Evolutionary conservation across 1,140 invertebrate genomes (phyloP), one percentile per base, ranked within the genome.

Genomic region (Marisa cornuarietis): DNA sequence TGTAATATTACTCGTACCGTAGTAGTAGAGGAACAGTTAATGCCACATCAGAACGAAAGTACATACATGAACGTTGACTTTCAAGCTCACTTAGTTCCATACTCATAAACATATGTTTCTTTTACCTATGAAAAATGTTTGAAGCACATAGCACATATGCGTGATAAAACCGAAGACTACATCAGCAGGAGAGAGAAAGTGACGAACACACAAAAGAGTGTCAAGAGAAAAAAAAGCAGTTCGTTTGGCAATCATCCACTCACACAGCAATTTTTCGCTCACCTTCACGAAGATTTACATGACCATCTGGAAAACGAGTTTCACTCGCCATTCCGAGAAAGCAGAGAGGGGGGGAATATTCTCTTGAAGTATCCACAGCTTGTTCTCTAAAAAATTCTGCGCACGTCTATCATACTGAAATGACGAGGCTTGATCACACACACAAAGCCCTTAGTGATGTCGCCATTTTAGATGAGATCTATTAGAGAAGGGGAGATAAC

Each of bases 201-300:
- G 54, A 58, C 54, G 4, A 58, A 58, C 54, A 9, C 54, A 58
- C 31, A 42, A 42, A 58, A 58, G 54, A 58, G 4, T 58, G 54
- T 58, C 54, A 58, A 58, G 54, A 58, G 54, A 58, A 58, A 18
- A 11, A 58, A 8, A 3, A 58, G 54, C 54, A 58, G 11, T 58
- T 58, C 54, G 16, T 58, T 58, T 58, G 54, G 54, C 54, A n/a
- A 16, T 31, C 65, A 68, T 68, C 22, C 65, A 58, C 31, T 58
- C 54, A 18, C 16, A 58, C 11, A 6, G 54, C 54, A 18, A 58
- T 58, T 58, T 58, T 42, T 42, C 16, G 54, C 76, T 69, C 49
- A 77, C 76, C 76, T 77, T 77, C 76, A 51, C 76, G 76, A 63
- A 77, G 76, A 20, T 68, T 77, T 24, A 77, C 76, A 68, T 77